Base-by-base conservation (phyloP, 2,888 invertebrate species). In the Microplitis manilae region DNA sequence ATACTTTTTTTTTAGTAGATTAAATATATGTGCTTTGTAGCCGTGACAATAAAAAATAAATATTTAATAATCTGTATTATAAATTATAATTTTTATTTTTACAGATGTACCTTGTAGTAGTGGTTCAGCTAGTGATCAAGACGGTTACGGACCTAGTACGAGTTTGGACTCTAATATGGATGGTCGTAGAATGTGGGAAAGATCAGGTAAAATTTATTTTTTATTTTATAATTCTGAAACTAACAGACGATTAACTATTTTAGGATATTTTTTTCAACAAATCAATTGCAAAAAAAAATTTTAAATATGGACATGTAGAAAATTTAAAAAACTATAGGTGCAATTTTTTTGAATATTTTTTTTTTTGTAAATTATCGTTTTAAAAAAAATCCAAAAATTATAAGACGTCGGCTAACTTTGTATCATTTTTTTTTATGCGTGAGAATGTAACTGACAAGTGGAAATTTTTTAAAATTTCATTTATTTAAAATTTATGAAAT, bases 121-220 rank as follows among this genome's bases (percentile, higher is more conserved):
- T 84, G 93, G 92, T 13, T 90, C 92, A 68, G 92, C 92, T 0
- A 93, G 93, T 81, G 91, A 93, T 79, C 91, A 91, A 77, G 92
- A 92, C 81, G 91, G 91, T 8, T 92, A 92, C 77, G 91, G 92
- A 69, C 92, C 92, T 38, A 93, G 92, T 80, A 92, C 92, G 15
- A 93, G 93, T 84, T 86, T 92, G 77, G 93, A 93, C 82, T 93
- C 93, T 5, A 87, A 88, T 77, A 85, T 88, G 85, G 89, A 83
- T 80, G 89, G 89, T 50, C 88, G 87, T 65, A 87, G 87, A 82
- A 81, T 85, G 67, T 90, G 90, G 90, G 88, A 89, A n/a, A 84
- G 90, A 87, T 90, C 90, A 76, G 90, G 90, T 89, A 84, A 74
- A 17, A 13, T 75, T 68, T 38, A 13, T 40, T 68, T 60, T 13